Evolutionary conservation across 2,888 invertebrate species (phyloP).

Genomic region (Leucophenga maculata): DNA sequence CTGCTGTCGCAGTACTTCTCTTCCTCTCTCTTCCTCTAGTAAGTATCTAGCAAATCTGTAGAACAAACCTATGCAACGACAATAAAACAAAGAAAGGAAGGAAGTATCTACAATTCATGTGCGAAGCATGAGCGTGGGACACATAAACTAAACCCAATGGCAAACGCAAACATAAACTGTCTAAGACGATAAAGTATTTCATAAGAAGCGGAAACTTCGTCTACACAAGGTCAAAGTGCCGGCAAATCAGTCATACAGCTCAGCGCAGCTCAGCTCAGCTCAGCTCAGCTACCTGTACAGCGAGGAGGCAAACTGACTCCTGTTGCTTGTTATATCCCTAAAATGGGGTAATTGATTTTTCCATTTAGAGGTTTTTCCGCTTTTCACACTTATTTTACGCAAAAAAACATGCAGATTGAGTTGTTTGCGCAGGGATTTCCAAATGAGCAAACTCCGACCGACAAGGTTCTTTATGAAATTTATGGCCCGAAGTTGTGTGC

Average conservation of each 20-base stretch:
- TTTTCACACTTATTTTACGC: slow-evolving; percentile 33
- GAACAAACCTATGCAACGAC: neutral
- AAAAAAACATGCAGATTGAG: slow-evolving; percentile 23
- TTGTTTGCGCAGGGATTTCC: neutral
- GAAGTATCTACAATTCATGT: neutral
- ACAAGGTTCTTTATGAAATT: too few species aligned
- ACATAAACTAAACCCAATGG: neutral
- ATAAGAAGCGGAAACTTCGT: neutral
- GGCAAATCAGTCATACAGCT: too few species aligned
- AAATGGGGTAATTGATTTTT: slow-evolving; percentile 26
- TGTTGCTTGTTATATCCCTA: neutral
- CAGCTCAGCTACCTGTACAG: too few species aligned
- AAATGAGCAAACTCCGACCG: too few species aligned
- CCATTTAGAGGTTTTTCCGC: slow-evolving; percentile 31
- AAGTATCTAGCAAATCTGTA: neutral
- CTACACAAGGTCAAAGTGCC: slow-evolving; percentile 24
- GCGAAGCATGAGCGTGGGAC: slow-evolving; percentile 7
- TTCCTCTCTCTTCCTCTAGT: too few species aligned
- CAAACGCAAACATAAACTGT: neutral
- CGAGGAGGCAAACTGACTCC: too few species aligned
- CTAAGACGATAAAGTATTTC: neutral
- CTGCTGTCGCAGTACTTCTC: too few species aligned
- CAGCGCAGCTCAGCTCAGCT: too few species aligned
- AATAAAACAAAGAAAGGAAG: slow-evolving; percentile 18
- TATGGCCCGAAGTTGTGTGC: neutral